These are phyloP conservation scores for Pao palembangensis DNA, from an alignment of 2,113 vertebrate genomes.

Conservation along the genomic window DNA sequence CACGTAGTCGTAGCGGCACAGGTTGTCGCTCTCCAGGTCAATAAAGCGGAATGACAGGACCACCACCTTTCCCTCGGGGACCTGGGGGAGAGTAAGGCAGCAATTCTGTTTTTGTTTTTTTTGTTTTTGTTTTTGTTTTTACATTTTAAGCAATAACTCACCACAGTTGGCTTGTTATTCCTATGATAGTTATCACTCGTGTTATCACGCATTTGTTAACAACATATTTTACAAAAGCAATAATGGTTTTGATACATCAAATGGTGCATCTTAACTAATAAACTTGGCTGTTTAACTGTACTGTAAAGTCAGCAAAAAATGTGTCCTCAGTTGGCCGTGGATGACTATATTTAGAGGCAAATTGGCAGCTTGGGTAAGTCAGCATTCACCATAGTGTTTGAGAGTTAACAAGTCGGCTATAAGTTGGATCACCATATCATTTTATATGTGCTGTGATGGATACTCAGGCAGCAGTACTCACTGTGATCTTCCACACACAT, in stretches of 20 bases:
- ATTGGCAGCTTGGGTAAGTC: constrained; percentile 12
- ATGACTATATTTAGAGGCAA: constrained; percentile 34
- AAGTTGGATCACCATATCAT: neutral
- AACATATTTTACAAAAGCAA: neutral
- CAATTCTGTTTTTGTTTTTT: too few relatives aligned
- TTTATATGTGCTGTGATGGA: neutral
- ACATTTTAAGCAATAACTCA: neutral
- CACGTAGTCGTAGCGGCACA: constrained; percentile 95
- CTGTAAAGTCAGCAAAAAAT: constrained; percentile 15
- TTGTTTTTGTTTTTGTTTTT: too few relatives aligned
- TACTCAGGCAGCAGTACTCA: constrained; percentile 71
- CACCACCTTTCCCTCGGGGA: constrained; percentile 92
- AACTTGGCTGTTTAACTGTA: constrained; percentile 12
- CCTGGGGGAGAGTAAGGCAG: constrained; percentile 71
- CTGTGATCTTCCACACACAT: constrained; percentile 98
- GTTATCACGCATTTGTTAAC: neutral
- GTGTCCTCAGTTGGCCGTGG: constrained; percentile 14
- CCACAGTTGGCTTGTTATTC: neutral
- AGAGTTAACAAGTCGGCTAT: neutral
- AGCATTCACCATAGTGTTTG: neutral
- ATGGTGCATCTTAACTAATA: neutral
- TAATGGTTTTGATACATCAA: neutral
- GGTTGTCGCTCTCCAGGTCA: constrained; percentile 90
- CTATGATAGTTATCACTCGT: neutral
- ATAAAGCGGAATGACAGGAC: constrained; percentile 90